Conservation (phyloP, 2,888 invertebrate species). For the Trisateles emortualis region DNA sequence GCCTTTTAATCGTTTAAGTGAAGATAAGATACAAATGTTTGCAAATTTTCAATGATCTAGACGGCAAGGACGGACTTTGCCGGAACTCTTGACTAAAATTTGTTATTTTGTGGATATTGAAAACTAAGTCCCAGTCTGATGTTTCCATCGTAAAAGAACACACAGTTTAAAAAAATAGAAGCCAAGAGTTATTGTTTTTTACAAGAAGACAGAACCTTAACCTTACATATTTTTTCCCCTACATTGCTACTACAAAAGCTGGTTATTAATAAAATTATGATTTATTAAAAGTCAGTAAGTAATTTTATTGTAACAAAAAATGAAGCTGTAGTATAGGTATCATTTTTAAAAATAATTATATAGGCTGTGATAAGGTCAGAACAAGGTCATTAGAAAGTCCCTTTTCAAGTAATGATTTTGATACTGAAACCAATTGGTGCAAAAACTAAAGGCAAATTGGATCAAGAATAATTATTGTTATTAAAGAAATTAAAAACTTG, state of each 20-base stretch:
- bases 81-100: not conserved
- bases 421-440: conserved; percentile 39
- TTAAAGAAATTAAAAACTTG: conserved; percentile 29
- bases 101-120: not conserved
- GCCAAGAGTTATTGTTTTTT: no score
- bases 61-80: not conserved
- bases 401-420: conserved; percentile 59
- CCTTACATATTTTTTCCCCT: no score
- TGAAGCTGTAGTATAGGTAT: conserved; percentile 39
- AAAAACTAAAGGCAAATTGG: conserved; percentile 26
- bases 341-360: conserved; percentile 65
- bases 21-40: conserved; percentile 6
- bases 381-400: conserved; percentile 70
- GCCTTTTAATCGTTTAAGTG: conserved; percentile 3
- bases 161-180: no score
- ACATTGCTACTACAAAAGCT: no score
- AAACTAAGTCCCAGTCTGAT: no score
- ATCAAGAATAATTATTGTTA: not conserved
- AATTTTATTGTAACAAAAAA: no score
- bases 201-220: no score
- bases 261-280: no score
- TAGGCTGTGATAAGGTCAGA: conserved; percentile 64
- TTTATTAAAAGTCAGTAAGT: no score
- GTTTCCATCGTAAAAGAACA: no score
- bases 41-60: conserved; percentile 1